Evolutionary conservation across 2,113 vertebrate species (phyloP).

Genomic region (Xenus cinereus): DNA sequence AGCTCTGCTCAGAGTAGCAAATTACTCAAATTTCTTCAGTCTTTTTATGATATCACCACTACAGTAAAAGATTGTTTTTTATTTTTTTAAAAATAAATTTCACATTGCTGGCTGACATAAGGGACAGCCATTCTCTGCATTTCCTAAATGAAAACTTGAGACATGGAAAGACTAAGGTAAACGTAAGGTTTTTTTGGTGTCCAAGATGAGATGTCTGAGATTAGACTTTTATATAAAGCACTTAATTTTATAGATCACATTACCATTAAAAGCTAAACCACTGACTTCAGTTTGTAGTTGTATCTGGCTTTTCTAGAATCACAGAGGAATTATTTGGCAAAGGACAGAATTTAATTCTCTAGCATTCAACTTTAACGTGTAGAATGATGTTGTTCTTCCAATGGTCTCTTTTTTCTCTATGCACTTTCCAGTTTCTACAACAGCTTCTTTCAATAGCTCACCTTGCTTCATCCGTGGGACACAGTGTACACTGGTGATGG

Average conservation of each 20-base stretch:
- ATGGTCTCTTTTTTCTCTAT: background rate
- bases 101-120: background rate
- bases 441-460: background rate
- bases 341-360: background rate
- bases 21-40: background rate
- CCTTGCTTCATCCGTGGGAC: background rate
- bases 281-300: conserved; percentile 27
- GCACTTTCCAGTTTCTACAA: background rate
- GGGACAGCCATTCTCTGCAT: background rate
- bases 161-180: background rate
- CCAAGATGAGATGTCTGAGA: background rate
- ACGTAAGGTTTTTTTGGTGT: background rate
- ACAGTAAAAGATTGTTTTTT: background rate
- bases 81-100: no score
- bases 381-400: background rate
- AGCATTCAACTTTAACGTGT: background rate
- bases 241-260: background rate
- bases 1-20: background rate
- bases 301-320: background rate
- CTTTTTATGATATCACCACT: background rate
- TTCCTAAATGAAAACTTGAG: background rate
- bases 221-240: background rate
- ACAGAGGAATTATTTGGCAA: background rate
- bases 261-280: conserved; percentile 16
- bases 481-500: background rate